These are phyloP conservation scores for Lasioglossum vierecki DNA, from an alignment of 2,888 invertebrate genomes.

Conservation along the genomic window DNA sequence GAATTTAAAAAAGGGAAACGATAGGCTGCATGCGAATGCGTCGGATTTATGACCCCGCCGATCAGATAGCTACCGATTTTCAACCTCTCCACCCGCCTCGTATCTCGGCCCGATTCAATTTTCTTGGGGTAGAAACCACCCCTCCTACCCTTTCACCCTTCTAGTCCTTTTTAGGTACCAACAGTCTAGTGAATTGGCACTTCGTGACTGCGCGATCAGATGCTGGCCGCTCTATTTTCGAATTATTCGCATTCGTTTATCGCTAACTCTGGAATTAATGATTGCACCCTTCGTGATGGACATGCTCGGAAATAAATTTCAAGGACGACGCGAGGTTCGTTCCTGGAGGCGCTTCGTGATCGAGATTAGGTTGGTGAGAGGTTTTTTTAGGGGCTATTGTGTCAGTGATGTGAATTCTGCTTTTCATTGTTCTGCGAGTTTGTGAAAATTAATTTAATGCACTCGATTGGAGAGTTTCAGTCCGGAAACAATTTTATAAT, in stretches of 20 bases:
- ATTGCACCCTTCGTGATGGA: neutral
- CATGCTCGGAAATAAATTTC: neutral
- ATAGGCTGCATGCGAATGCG: constrained; percentile 30
- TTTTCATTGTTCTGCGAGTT: neutral
- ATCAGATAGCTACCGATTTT: constrained; percentile 35
- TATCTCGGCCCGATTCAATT: neutral
- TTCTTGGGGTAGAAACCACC: neutral
- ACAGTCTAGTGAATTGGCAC: neutral
- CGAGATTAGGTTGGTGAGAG: neutral
- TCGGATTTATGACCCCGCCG: constrained; percentile 29
- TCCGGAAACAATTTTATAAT: too few species aligned
- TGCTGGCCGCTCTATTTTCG: neutral
- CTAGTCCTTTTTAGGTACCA: neutral
- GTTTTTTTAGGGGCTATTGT: neutral
- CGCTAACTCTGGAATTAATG: neutral
- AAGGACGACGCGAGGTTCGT: neutral
- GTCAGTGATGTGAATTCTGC: neutral
- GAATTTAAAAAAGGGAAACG: constrained; percentile 44
- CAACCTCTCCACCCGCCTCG: neutral
- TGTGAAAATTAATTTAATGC: neutral
- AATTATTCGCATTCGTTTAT: neutral
- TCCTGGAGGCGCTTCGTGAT: neutral
- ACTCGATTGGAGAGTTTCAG: neutral
- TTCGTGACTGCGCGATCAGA: neutral
- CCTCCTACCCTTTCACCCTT: neutral